These are phyloP conservation scores for Macropis europaea DNA, from an alignment of 2,888 invertebrate species.

Conservation along the genomic window DNA sequence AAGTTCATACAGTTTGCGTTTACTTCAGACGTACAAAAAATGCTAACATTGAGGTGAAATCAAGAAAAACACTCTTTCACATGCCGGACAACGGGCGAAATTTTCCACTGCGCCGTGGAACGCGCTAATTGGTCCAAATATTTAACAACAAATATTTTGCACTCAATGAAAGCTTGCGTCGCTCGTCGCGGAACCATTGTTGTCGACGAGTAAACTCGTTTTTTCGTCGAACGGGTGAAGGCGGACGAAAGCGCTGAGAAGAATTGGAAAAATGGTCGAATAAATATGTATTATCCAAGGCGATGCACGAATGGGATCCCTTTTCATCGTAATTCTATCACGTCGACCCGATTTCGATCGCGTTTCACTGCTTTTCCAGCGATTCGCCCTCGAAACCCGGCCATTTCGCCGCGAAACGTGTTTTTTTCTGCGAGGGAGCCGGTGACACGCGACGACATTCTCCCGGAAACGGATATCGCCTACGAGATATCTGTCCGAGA, in stretches of 20 bases:
- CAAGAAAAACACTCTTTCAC: no score
- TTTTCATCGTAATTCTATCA: constrained; percentile 24
- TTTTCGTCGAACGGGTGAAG: not conserved
- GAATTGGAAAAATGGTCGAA: constrained; percentile 11
- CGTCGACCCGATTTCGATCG: constrained; percentile 29
- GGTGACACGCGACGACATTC: not conserved
- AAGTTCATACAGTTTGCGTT: no score
- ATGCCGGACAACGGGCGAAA: no score
- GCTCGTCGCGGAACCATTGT: no score
- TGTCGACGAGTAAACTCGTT: not conserved
- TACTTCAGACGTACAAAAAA: no score
- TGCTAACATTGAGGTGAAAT: no score
- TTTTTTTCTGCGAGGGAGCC: not conserved
- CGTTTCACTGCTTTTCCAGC: not conserved
- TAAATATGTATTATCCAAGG: constrained; percentile 33
- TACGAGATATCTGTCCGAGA: not conserved
- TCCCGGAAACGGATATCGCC: not conserved
- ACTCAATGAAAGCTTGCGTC: no score
- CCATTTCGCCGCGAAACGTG: not conserved
- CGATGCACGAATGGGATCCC: not conserved
- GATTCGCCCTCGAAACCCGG: not conserved
- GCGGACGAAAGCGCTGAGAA: not conserved
- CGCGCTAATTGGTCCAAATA: no score
- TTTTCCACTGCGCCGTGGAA: no score
- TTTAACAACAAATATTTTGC: no score